A percentile compares a stretch with the other conserved stretches of the same genome.
These are phyloP conservation scores for Phymastichus coffea DNA, from an alignment of 1,140 invertebrate genomes.

Conservation along the genomic window DNA sequence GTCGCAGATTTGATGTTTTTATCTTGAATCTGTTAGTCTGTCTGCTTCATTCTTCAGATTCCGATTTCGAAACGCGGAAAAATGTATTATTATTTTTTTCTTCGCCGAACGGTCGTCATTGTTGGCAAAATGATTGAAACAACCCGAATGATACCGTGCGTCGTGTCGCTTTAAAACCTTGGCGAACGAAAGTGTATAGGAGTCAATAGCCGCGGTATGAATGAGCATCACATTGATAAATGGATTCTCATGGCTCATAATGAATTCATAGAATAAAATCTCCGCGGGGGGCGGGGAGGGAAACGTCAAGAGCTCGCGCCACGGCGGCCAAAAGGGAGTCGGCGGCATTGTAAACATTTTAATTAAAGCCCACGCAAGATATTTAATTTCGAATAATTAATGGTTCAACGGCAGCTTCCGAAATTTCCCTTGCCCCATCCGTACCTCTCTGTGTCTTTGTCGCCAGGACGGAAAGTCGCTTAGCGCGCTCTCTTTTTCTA, in stretches of 20 bases:
- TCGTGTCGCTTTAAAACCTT: too few species aligned
- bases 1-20: not conserved
- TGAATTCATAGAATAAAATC: conserved; percentile 30
- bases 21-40: not conserved
- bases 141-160: too few species aligned
- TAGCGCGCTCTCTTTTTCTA: conserved; percentile 29
- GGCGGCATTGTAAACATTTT: conserved; percentile 49
- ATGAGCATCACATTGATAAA: conserved; percentile 25
- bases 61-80: too few species aligned
- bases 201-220: too few species aligned
- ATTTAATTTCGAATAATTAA: conserved; percentile 55
- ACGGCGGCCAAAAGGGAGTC: conserved; percentile 20
- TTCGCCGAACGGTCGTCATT: conserved; percentile 53
- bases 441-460: conserved; percentile 20
- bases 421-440: conserved; percentile 31
- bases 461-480: conserved; percentile 19
- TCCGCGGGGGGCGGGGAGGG: conserved; percentile 18
- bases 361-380: conserved; percentile 51
- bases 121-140: too few species aligned
- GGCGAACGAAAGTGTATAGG: too few species aligned
- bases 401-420: conserved; percentile 42
- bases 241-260: conserved; percentile 25
- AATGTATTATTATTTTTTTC: too few species aligned
- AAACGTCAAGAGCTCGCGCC: conserved; percentile 29
- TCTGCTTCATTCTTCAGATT: too few species aligned